Conservation (phyloP, 2,797 vertebrate species). For the Arctocebus calabarensis region DNA sequence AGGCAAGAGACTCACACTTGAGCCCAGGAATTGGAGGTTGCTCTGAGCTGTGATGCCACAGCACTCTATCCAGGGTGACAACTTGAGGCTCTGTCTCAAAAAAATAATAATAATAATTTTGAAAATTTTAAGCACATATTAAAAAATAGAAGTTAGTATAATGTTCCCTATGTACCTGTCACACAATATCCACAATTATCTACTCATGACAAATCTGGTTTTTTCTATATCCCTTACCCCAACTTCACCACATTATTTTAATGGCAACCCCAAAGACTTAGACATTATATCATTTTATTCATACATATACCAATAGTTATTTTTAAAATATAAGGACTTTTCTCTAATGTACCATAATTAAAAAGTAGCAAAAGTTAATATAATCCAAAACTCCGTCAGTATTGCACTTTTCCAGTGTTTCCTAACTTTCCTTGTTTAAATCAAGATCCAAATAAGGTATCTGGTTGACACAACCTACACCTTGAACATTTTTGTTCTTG, state of each 20-base stretch:
- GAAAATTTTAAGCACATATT: neutral
- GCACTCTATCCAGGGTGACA: no score
- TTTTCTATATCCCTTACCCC: neutral
- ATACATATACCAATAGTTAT: neutral
- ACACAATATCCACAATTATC: neutral
- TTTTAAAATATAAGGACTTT: neutral
- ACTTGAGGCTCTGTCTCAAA: no score
- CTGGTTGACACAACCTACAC: neutral
- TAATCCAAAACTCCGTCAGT: neutral
- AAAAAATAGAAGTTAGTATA: neutral
- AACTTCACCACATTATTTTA: conserved; percentile 31
- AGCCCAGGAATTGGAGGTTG: no score
- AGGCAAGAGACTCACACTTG: no score
- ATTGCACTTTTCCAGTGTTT: neutral
- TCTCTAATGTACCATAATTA: neutral
- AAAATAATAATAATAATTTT: neutral
- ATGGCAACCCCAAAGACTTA: neutral
- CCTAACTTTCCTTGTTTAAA: conserved; percentile 24
- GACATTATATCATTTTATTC: conserved; percentile 23
- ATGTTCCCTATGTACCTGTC: neutral
- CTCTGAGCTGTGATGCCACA: no score
- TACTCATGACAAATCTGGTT: conserved; percentile 9
- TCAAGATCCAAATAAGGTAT: conserved; percentile 6
- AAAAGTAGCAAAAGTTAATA: neutral
- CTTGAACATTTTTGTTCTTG: neutral